Conservation (phyloP, 2,113 vertebrate genomes). For the Protobothrops mucrosquamatus region DNA sequence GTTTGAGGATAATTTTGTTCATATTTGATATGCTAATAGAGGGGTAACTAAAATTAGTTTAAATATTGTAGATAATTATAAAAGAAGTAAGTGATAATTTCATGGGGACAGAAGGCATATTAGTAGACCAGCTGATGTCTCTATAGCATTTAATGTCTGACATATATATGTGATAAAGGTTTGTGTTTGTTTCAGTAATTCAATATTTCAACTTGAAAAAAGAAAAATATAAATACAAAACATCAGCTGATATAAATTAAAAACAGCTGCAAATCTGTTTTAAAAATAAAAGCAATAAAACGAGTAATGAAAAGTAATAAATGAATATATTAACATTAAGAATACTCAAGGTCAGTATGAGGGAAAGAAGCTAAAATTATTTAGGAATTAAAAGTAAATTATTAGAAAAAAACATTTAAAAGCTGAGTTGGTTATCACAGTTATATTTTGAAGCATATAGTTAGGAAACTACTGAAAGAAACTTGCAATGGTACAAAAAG, state of each 20-base stretch:
- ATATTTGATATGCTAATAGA: background rate
- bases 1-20: background rate
- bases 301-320: background rate
- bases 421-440: background rate
- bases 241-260: background rate
- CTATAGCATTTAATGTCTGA: background rate
- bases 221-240: background rate
- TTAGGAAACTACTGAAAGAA: background rate
- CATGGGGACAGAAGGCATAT: background rate
- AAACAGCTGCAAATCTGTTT: background rate
- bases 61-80: background rate
- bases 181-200: background rate
- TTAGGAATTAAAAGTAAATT: constrained; percentile 18
- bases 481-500: background rate
- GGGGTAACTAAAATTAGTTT: background rate
- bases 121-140: background rate
- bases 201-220: background rate
- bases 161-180: background rate
- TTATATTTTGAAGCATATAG: background rate
- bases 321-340: background rate
- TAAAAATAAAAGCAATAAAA: background rate
- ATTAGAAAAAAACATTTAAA: constrained; percentile 14
- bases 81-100: background rate
- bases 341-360: constrained; percentile 37
- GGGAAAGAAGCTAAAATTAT: constrained; percentile 22